Conservation (phyloP, 2,888 invertebrate species). For the Netelia melanura region DNA sequence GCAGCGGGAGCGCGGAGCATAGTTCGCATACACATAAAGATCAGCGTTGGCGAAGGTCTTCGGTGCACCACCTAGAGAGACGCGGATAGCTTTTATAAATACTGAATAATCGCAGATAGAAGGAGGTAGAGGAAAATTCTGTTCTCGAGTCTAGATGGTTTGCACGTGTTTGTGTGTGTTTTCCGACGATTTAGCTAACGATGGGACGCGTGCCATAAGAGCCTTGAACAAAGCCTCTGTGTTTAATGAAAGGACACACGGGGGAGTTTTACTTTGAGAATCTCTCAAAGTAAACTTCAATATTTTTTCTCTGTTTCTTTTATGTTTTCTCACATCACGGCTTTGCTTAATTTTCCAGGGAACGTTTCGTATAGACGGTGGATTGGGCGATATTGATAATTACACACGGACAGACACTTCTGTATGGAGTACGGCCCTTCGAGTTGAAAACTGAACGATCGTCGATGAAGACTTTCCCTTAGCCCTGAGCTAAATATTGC, state of each 20-base stretch:
- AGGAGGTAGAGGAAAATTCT: constrained; percentile 7
- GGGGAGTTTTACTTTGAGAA: constrained; percentile 37
- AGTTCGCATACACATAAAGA: constrained; percentile 2
- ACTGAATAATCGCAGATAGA: constrained; percentile 43
- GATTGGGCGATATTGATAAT: constrained; percentile 51
- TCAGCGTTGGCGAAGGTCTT: constrained; percentile 61
- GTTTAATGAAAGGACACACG: constrained; percentile 48
- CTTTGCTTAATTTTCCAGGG: too few species aligned
- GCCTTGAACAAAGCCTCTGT: constrained; percentile 53
- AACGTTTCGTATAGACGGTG: too few species aligned
- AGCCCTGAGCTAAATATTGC: constrained; percentile 79
- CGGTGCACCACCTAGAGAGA: constrained; percentile 12
- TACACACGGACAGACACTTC: constrained; percentile 20
- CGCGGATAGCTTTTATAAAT: constrained; percentile 34
- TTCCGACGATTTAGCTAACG: constrained; percentile 20
- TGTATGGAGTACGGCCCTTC: constrained; percentile 66
- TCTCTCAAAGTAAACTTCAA: not conserved
- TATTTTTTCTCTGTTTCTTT: too few species aligned
- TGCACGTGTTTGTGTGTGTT: constrained; percentile 38
- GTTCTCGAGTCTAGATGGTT: constrained; percentile 5
- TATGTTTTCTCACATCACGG: too few species aligned
- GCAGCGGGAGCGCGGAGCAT: constrained; percentile 52
- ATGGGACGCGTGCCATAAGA: constrained; percentile 59
- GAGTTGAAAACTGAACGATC: constrained; percentile 34
- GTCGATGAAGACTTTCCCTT: constrained; percentile 77